These are phyloP conservation scores for Pituophis catenifer DNA, from an alignment of 2,113 vertebrate species.

Conservation along the genomic window DNA sequence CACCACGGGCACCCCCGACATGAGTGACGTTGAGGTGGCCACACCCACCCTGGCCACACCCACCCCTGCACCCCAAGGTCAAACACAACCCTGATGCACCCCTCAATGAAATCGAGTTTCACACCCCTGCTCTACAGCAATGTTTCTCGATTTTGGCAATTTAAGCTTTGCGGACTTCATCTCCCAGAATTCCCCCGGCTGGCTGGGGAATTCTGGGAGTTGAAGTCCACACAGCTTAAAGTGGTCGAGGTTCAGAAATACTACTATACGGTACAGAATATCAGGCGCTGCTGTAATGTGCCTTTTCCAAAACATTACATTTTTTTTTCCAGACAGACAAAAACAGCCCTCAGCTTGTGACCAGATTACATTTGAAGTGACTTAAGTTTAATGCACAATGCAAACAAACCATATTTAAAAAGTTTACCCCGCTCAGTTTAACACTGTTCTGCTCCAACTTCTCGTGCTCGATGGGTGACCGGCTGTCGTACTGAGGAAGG, in stretches of 20 bases:
- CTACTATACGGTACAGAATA: background rate
- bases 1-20: no score
- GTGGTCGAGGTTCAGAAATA: background rate
- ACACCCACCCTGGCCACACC: no score
- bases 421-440: slow-evolving; percentile 72
- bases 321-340: background rate
- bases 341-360: background rate
- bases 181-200: no score
- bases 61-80: no score
- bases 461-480: slow-evolving; percentile 68
- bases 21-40: no score
- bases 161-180: no score
- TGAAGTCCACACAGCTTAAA: background rate
- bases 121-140: no score
- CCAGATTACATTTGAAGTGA: background rate
- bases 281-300: no score
- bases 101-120: no score
- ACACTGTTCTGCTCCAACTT: slow-evolving; percentile 54
- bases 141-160: no score
- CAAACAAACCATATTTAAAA: fast-evolving
- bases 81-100: no score
- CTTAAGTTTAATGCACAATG: background rate
- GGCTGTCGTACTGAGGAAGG: slow-evolving; percentile 87
- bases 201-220: no score
- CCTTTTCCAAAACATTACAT: background rate